Evolutionary conservation across 2,797 vertebrate genomes (phyloP).

Genomic region (Thunnus albacares): DNA sequence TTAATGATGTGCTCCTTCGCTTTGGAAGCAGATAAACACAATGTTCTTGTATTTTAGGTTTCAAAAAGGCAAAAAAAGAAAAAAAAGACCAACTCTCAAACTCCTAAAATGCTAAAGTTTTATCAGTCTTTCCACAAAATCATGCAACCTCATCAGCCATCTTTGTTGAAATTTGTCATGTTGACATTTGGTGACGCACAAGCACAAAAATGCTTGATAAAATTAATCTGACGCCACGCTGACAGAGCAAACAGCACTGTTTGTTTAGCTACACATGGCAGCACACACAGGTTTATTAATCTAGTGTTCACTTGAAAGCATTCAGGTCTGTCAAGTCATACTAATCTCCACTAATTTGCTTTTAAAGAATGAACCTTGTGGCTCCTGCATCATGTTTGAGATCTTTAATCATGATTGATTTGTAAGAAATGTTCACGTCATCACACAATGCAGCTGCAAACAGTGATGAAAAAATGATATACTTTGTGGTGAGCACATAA

Average conservation of each 20-base stretch:
- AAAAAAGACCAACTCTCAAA: background rate
- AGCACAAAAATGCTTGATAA: conserved; percentile 12
- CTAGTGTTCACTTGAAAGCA: background rate
- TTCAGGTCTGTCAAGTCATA: background rate
- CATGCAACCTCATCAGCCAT: background rate
- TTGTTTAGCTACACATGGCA: background rate
- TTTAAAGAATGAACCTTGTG: background rate
- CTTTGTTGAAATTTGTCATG: conserved; percentile 8
- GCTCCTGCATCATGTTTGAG: background rate
- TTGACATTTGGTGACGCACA: conserved; percentile 22
- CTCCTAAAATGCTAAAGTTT: background rate
- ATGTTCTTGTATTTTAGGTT: no score
- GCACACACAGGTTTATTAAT: conserved; percentile 1
- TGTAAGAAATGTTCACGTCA: background rate
- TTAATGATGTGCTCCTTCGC: background rate
- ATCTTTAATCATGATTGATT: conserved; percentile 9
- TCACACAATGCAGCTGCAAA: conserved; percentile 8
- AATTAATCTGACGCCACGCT: background rate
- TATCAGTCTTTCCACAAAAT: background rate
- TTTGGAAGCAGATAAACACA: background rate
- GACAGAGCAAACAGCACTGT: background rate
- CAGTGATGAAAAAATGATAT: background rate
- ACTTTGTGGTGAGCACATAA: conserved; percentile 9
- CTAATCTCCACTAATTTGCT: conserved; percentile 8
- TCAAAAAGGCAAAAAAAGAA: no score